A percentile compares a stretch with the other conserved stretches of the same genome.
phyloP scores from a whole-genome alignment of 2,797 vertebrate species.

The Denticeps clupeoides region DNA sequence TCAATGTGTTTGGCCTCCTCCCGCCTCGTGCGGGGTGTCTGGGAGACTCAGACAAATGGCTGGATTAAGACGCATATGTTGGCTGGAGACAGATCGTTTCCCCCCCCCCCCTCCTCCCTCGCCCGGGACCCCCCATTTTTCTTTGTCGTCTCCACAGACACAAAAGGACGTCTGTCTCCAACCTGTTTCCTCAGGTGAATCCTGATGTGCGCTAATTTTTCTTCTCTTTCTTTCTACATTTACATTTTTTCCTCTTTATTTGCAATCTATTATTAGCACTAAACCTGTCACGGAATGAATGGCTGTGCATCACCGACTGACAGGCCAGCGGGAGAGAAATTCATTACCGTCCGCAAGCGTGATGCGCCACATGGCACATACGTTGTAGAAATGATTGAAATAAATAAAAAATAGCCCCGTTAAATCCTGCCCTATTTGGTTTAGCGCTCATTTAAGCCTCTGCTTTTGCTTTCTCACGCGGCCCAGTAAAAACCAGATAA shows the following conservation, averaged over 20 bases:
- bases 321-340: too few relatives aligned
- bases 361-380: slow-evolving; percentile 16
- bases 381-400: slow-evolving; percentile 29
- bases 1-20: slow-evolving; percentile 51
- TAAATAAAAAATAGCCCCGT: slow-evolving; percentile 36
- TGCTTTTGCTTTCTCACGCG: slow-evolving; percentile 32
- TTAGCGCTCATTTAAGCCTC: slow-evolving; percentile 35
- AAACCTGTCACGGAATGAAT: too few relatives aligned
- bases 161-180: slow-evolving; percentile 20
- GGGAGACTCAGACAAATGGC: too few relatives aligned
- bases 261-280: too few relatives aligned
- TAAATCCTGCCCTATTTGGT: slow-evolving; percentile 35
- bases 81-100: too few relatives aligned
- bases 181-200: slow-evolving; percentile 22
- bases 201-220: slow-evolving; percentile 19
- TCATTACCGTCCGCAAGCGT: too few relatives aligned
- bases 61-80: too few relatives aligned
- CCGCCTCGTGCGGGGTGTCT: too few relatives aligned
- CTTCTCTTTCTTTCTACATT: not conserved
- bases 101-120: too few relatives aligned
- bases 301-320: too few relatives aligned
- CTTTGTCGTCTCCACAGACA: slow-evolving; percentile 24
- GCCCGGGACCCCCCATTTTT: slow-evolving; percentile 26
- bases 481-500: slow-evolving; percentile 30
- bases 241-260: too few relatives aligned